These are phyloP conservation scores for Oxytorus armatus DNA, from an alignment of 2,888 invertebrate species.

Conservation along the genomic window DNA sequence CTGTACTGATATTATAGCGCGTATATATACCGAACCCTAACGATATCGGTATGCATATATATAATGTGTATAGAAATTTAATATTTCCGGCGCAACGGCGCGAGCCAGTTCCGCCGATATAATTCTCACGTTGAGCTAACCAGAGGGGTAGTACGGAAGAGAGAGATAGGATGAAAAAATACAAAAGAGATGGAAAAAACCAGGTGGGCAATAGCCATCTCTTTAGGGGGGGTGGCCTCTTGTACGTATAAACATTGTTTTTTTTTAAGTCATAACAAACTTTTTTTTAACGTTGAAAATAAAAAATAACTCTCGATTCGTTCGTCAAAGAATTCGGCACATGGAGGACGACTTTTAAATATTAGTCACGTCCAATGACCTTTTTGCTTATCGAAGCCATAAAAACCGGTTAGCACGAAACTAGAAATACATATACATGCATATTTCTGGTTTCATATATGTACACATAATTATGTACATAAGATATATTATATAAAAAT, in stretches of 20 bases:
- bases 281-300: slow-evolving; percentile 14
- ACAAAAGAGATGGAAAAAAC: slow-evolving; percentile 17
- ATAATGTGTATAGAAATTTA: slow-evolving; percentile 62
- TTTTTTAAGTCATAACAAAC: background rate
- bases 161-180: slow-evolving; percentile 9
- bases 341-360: slow-evolving; percentile 20
- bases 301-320: slow-evolving; percentile 1
- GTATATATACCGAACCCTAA: background rate
- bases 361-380: slow-evolving; percentile 58
- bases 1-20: slow-evolving; percentile 13
- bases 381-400: slow-evolving; percentile 53
- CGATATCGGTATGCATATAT: slow-evolving; percentile 24
- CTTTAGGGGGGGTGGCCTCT: background rate
- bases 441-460: background rate
- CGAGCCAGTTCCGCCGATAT: slow-evolving; percentile 54
- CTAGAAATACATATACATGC: slow-evolving; percentile 4
- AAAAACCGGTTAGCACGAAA: slow-evolving; percentile 48
- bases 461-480: background rate
- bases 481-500: slow-evolving; percentile 21
- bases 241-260: background rate
- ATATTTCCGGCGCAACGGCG: slow-evolving; percentile 64
- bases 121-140: slow-evolving; percentile 58
- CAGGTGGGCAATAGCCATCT: slow-evolving; percentile 38
- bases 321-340: background rate
- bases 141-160: slow-evolving; percentile 23